These are phyloP conservation scores for Branchellion lobata DNA, from an alignment of 2,888 invertebrate genomes.

Conservation along the genomic window DNA sequence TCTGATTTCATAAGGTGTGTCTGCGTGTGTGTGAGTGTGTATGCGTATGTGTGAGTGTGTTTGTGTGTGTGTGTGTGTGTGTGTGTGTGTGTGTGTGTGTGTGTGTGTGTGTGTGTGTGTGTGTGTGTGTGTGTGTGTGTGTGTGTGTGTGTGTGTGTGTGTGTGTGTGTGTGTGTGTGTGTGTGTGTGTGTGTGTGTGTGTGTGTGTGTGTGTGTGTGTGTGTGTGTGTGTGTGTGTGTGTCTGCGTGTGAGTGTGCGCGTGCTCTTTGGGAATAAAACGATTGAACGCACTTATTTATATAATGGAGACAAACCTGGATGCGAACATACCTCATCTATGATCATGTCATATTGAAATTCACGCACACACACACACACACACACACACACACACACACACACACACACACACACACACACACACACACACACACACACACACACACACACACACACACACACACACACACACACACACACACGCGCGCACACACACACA, in stretches of 20 bases:
- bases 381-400: slow-evolving; percentile 16
- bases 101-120: slow-evolving; percentile 28
- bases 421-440: slow-evolving; percentile 30
- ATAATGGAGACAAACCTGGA: too few relatives aligned
- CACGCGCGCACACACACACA: background rate
- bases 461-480: slow-evolving; percentile 13
- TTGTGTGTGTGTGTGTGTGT: slow-evolving; percentile 17
- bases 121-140: slow-evolving; percentile 31
- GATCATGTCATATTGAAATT: background rate
- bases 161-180: slow-evolving; percentile 18
- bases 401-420: slow-evolving; percentile 34
- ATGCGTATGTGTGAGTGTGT: slow-evolving; percentile 2
- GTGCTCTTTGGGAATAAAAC: too few relatives aligned
- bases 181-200: slow-evolving; percentile 20
- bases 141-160: slow-evolving; percentile 33
- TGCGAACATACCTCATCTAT: too few relatives aligned
- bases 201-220: slow-evolving; percentile 18
- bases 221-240: slow-evolving; percentile 25
- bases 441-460: background rate
- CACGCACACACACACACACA: slow-evolving; percentile 17
- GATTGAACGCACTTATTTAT: too few relatives aligned
- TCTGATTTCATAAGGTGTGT: too few relatives aligned
- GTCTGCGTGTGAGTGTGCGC: slow-evolving; percentile 23
- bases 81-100: slow-evolving; percentile 12
- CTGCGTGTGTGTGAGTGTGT: slow-evolving; percentile 24